Percentiles rank a stretch among this genome's conserved stretches.
Evolutionary conservation across 2,888 invertebrate species (phyloP).

Genomic region (Megamerina dolium): DNA sequence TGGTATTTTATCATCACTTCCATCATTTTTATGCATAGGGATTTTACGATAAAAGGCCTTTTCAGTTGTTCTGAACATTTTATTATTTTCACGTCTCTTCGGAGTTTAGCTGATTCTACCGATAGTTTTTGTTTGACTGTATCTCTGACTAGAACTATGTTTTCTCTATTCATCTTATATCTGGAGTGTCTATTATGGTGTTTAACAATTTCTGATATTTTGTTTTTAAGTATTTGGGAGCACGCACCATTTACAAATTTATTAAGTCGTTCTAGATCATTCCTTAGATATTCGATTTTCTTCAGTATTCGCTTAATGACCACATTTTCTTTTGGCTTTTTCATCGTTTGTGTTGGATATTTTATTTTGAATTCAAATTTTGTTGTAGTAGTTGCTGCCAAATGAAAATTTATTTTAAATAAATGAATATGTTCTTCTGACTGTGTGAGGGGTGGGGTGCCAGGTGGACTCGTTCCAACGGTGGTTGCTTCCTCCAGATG

Average conservation of each 20-base stretch:
- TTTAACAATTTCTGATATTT: background rate
- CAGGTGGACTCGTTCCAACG: too few relatives aligned
- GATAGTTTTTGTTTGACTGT: background rate
- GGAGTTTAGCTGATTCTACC: background rate
- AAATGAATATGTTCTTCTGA: too few relatives aligned
- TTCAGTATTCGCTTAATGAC: background rate
- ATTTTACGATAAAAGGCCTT: too few relatives aligned
- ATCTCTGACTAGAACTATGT: background rate
- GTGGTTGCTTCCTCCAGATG: too few relatives aligned
- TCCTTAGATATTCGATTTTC: background rate
- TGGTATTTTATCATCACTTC: conserved; percentile 3
- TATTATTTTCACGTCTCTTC: conserved; percentile 1
- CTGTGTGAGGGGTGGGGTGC: too few relatives aligned
- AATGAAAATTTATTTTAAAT: too few relatives aligned
- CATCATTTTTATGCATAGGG: too few relatives aligned
- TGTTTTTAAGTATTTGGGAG: background rate
- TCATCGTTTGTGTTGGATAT: background rate
- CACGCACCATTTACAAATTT: background rate
- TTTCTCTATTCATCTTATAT: background rate
- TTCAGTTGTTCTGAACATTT: too few relatives aligned
- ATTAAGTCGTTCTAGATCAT: background rate
- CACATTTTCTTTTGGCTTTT: background rate
- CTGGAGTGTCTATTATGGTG: background rate
- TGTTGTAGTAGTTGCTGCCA: background rate
- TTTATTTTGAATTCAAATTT: background rate